Conservation (phyloP, 1,140 invertebrate species). For the Ostrea denselamellosa region DNA sequence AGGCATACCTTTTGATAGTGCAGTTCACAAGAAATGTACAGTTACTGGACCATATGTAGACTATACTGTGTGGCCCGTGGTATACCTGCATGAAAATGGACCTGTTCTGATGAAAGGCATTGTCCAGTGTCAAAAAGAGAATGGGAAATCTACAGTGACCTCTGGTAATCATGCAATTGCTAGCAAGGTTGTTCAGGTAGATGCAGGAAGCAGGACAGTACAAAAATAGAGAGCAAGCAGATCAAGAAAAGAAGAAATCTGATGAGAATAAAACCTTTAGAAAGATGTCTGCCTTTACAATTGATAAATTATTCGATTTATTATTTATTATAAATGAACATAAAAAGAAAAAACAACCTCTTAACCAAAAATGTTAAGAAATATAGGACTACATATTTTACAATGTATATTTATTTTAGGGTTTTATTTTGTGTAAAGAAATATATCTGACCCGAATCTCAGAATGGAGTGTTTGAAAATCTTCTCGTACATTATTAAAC, state of each 20-base stretch:
- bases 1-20: background rate
- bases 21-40: background rate
- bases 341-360: too few relatives aligned
- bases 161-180: background rate
- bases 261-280: too few relatives aligned
- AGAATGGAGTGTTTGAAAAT: too few relatives aligned
- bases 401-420: too few relatives aligned
- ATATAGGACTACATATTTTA: too few relatives aligned
- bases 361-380: background rate
- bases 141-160: background rate
- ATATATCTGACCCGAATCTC: too few relatives aligned
- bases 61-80: conserved; percentile 5
- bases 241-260: background rate
- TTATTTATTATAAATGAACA: too few relatives aligned
- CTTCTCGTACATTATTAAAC: too few relatives aligned
- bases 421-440: too few relatives aligned
- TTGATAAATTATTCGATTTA: too few relatives aligned
- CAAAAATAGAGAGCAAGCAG: background rate
- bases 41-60: background rate
- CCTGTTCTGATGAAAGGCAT: conserved; percentile 10
- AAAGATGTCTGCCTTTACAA: too few relatives aligned
- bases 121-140: conserved; percentile 18
- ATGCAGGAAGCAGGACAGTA: background rate
- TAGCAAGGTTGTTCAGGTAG: background rate
- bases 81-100: background rate